Evolutionary conservation across 1,140 invertebrate genomes (phyloP).

Genomic region (Fopius arisanus): DNA sequence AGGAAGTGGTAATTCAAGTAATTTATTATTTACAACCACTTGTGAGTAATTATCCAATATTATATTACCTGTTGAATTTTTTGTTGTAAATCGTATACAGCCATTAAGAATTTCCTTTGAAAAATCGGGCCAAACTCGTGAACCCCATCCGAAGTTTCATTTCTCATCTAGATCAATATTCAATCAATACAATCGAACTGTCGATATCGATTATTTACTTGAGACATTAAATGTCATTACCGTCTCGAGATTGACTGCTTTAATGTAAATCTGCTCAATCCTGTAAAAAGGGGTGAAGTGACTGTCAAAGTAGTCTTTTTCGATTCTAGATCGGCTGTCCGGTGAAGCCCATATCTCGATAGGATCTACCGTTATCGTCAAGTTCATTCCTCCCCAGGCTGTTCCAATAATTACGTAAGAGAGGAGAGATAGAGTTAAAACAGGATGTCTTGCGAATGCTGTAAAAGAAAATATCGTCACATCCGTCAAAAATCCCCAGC

Average conservation of each 20-base stretch:
- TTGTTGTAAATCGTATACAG: conserved; percentile 72
- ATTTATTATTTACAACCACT: too few species aligned
- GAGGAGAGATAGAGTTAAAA: conserved; percentile 68
- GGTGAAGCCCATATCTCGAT: conserved; percentile 90
- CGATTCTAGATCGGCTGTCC: conserved; percentile 74
- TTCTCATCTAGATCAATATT: conserved; percentile 34
- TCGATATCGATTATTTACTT: conserved; percentile 4
- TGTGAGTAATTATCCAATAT: neutral
- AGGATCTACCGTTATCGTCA: conserved; percentile 83
- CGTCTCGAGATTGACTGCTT: conserved; percentile 55
- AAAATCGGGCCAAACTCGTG: conserved; percentile 73
- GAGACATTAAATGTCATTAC: conserved; percentile 46
- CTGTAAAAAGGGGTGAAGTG: conserved; percentile 92
- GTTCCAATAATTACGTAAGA: conserved; percentile 69
- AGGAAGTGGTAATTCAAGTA: too few species aligned
- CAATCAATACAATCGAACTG: too few species aligned
- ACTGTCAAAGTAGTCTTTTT: conserved; percentile 86
- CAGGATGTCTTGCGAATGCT: conserved; percentile 70
- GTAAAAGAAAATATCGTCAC: neutral
- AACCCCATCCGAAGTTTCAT: conserved; percentile 46
- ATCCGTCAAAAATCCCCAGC: neutral
- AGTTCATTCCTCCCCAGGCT: conserved; percentile 70
- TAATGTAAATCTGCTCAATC: conserved; percentile 85
- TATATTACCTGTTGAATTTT: conserved; percentile 64
- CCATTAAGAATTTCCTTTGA: conserved; percentile 72